phyloP scores from a whole-genome alignment of 2,797 vertebrate genomes.

The Oreortyx pictus region DNA sequence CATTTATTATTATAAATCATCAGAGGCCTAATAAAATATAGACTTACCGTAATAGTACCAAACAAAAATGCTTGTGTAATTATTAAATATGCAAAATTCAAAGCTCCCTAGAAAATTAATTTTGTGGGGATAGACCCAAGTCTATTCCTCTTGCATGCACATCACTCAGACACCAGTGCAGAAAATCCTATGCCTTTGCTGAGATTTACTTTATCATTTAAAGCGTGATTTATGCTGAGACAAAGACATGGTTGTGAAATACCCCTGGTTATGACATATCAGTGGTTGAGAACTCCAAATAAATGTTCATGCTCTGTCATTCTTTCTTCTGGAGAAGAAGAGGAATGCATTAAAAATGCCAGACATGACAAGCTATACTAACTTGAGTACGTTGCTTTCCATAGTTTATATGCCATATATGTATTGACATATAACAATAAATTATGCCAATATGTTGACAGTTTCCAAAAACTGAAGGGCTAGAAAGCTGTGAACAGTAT shows the following conservation, averaged over 20 bases:
- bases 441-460: neutral
- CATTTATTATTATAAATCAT: constrained; percentile 67
- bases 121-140: constrained; percentile 19
- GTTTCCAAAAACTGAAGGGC: neutral
- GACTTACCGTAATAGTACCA: constrained; percentile 31
- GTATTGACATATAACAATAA: neutral
- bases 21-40: constrained; percentile 60
- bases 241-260: neutral
- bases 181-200: neutral
- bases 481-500: neutral
- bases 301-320: neutral
- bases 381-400: neutral
- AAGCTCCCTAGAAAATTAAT: constrained; percentile 25
- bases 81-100: constrained; percentile 66
- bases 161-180: neutral
- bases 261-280: neutral
- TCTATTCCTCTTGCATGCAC: constrained; percentile 25
- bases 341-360: neutral
- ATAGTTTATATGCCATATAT: neutral
- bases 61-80: constrained; percentile 44
- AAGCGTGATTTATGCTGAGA: neutral
- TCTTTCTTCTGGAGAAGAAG: neutral
- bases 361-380: neutral
- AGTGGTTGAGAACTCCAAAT: neutral
- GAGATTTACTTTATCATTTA: constrained; percentile 21